Percentiles rank a stretch among this genome's conserved stretches.
These are phyloP conservation scores for Pleuronectes platessa DNA, from an alignment of 2,113 vertebrate species.

Conservation along the genomic window DNA sequence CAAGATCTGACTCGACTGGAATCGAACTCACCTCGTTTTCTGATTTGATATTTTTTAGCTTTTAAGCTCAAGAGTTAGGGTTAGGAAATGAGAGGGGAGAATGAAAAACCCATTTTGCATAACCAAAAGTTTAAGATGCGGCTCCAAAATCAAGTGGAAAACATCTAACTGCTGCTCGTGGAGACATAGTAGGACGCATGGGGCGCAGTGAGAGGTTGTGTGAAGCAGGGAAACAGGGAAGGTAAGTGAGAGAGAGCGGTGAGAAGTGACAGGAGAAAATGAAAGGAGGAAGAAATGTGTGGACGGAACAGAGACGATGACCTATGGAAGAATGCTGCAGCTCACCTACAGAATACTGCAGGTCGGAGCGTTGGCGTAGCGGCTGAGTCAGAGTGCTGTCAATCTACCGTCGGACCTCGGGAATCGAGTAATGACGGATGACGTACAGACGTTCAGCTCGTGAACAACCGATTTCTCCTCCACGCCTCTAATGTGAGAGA, in stretches of 20 bases:
- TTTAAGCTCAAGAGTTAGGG: not conserved
- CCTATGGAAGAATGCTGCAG: slow-evolving; percentile 27
- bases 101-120: slow-evolving; percentile 22
- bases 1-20: slow-evolving; percentile 25
- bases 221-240: slow-evolving; percentile 12
- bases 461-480: slow-evolving; percentile 24
- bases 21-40: slow-evolving; percentile 12
- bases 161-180: slow-evolving; percentile 28
- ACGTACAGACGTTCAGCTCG: slow-evolving; percentile 56
- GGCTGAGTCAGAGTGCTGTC: slow-evolving; percentile 54
- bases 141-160: not conserved
- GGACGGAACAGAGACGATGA: slow-evolving; percentile 6
- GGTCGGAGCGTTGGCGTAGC: slow-evolving; percentile 34
- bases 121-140: slow-evolving; percentile 1
- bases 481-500: slow-evolving; percentile 29
- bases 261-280: slow-evolving; percentile 37
- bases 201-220: slow-evolving; percentile 16
- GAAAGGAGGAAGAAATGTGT: slow-evolving; percentile 32
- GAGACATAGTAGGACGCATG: slow-evolving; percentile 44
- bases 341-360: slow-evolving; percentile 35
- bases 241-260: slow-evolving; percentile 20
- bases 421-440: slow-evolving; percentile 52
- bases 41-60: slow-evolving; percentile 15
- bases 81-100: slow-evolving; percentile 16
- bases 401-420: slow-evolving; percentile 57